These are phyloP conservation scores for Pterostichus madidus DNA, from an alignment of 2,888 invertebrate genomes.

Conservation along the genomic window DNA sequence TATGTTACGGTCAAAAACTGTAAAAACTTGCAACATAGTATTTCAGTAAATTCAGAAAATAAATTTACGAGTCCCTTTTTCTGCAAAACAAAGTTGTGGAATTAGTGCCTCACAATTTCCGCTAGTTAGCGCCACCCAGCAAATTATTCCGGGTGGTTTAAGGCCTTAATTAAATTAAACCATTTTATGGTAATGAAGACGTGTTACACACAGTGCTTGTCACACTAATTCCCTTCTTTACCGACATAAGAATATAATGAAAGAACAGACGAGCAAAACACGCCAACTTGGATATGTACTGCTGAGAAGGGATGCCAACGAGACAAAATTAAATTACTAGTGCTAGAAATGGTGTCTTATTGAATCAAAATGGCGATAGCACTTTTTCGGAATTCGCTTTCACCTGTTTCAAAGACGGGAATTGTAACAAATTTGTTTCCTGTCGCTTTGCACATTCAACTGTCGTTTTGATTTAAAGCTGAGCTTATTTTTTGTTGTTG, in stretches of 20 bases:
- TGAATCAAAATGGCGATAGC: slow-evolving; percentile 26
- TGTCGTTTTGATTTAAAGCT: slow-evolving; percentile 7
- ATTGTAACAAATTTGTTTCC: slow-evolving; percentile 19
- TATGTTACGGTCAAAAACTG: no score
- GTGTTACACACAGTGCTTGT: slow-evolving; percentile 25
- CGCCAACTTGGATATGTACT: neutral
- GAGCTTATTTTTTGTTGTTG: neutral
- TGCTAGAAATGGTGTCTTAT: neutral
- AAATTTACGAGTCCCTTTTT: neutral
- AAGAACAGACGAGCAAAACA: slow-evolving; percentile 16
- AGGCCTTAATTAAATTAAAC: slow-evolving; percentile 54
- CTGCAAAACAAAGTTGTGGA: neutral
- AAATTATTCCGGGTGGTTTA: slow-evolving; percentile 54
- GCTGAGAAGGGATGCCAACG: neutral
- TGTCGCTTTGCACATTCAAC: slow-evolving; percentile 7
- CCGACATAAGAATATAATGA: slow-evolving; percentile 33
- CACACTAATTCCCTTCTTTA: slow-evolving; percentile 25
- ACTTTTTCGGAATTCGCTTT: slow-evolving; percentile 24
- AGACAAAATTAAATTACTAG: slow-evolving; percentile 15
- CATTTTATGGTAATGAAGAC: slow-evolving; percentile 62
- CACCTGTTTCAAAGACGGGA: neutral
- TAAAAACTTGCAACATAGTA: no score
- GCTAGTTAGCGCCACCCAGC: slow-evolving; percentile 19
- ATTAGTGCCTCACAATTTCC: slow-evolving; percentile 35
- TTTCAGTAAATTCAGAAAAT: neutral